Evolutionary conservation across 2,113 vertebrate genomes (phyloP), one percentile per base, ranked within the genome.

Genomic region (Acrocephalus arundinaceus): DNA sequence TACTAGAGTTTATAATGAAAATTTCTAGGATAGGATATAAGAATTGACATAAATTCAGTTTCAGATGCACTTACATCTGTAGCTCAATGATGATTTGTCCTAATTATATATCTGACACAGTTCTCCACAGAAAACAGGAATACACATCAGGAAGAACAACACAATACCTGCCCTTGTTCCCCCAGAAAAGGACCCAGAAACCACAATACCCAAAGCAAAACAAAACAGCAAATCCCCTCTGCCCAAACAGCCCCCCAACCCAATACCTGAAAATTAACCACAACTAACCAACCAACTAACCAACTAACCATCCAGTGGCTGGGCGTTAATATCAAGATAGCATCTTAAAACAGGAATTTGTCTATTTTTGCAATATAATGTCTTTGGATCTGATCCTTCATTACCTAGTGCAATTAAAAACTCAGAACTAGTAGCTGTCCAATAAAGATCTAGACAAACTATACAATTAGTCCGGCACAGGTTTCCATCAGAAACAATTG

Each of bases 81-180:
- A 59, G 3, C 43, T 46, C 28, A 54, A 13, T 49, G 31, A 65
- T 39, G 21, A 28, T 83, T 62, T 93, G 12, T 31, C 41, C 3
- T 51, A 58, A 51, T 48, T 76, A 58, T 39, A 15, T 21, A 66
- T 41, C 14, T 90, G 8, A 25, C 13, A 70, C 22, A 52, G 15
- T 80, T 59, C 11, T 83, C 15, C 14, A 59, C 43, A 83, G 39
- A 62, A 76, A 66, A 35, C 1, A 8, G 11, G 10, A 83, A 80
- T 49, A 88, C 0, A 0, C 9, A 13, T 67, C 43, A 48, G 13
- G 13, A 87, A 54, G 62, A 81, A 39, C 3, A 61, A 7, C 25
- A 54, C 9, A 61, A 15, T 19, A 28, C 2, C 12, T 0, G 1
- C 14, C 6, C 10, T 46, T 68, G 6, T 18, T 45, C 5, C 3